Conservation (phyloP, 92 coral and sea anemone species). For the Pocillopora grandis region DNA sequence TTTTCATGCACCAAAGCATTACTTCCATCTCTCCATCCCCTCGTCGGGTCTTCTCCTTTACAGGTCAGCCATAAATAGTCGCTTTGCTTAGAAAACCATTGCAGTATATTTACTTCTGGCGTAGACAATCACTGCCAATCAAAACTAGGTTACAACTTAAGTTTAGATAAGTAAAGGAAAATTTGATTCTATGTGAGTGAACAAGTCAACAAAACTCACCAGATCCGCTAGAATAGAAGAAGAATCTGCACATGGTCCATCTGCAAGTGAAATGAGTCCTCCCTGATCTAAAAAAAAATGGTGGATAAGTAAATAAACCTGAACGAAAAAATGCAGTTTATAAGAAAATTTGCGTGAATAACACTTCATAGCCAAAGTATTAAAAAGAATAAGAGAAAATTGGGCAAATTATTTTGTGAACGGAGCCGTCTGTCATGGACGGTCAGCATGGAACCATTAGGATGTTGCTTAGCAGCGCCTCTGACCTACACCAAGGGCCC, state of each 20-base stretch:
- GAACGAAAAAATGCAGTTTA: background rate
- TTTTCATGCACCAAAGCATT: too few species aligned
- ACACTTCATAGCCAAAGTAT: too few species aligned
- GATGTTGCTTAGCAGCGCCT: background rate
- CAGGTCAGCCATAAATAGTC: too few species aligned
- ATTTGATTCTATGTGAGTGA: too few species aligned
- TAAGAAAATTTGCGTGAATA: background rate
- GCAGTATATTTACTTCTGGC: too few species aligned
- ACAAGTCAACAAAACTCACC: constrained; percentile 47
- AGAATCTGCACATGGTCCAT: constrained; percentile 67
- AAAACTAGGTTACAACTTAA: too few species aligned
- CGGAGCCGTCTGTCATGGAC: background rate
- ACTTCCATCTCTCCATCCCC: too few species aligned
- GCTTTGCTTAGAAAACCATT: too few species aligned
- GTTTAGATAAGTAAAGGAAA: too few species aligned
- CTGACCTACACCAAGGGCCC: background rate
- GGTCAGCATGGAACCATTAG: background rate
- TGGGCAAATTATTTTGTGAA: background rate
- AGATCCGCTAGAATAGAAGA: constrained; percentile 66
- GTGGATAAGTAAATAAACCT: background rate
- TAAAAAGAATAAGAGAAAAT: too few species aligned
- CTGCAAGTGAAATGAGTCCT: constrained; percentile 65
- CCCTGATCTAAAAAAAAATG: constrained; percentile 60
- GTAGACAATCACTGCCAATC: too few species aligned
- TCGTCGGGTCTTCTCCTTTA: too few species aligned